Percentiles rank a stretch among this genome's conserved stretches.
phyloP scores from a whole-genome alignment of 2,113 vertebrate species.

The Ctenomys sociabilis region DNA sequence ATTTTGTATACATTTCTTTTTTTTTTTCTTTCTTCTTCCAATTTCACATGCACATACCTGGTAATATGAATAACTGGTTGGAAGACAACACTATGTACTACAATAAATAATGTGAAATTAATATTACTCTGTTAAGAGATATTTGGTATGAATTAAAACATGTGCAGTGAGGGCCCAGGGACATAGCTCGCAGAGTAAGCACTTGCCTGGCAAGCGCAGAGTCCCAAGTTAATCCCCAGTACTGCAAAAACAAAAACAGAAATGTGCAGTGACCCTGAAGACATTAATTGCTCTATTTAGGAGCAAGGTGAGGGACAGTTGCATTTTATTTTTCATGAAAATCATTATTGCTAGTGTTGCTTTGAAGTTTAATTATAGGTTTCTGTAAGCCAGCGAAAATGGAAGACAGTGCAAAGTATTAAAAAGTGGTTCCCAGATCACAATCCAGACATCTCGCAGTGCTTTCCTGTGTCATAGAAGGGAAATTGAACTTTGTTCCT shows the following conservation, averaged over 20 bases:
- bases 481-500: constrained; percentile 2
- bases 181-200: too few relatives aligned
- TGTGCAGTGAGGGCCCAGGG: too few relatives aligned
- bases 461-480: not conserved
- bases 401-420: not conserved
- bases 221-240: too few relatives aligned
- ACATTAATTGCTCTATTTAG: not conserved
- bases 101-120: too few relatives aligned
- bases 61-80: too few relatives aligned
- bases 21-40: too few relatives aligned
- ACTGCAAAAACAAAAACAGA: not conserved
- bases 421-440: not conserved
- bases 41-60: too few relatives aligned
- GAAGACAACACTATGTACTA: too few relatives aligned
- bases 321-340: not conserved
- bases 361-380: not conserved
- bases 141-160: too few relatives aligned
- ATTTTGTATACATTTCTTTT: too few relatives aligned
- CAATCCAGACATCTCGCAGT: not conserved
- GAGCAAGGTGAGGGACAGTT: not conserved
- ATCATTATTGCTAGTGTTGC: not conserved
- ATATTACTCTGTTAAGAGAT: too few relatives aligned
- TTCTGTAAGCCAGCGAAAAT: not conserved
- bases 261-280: not conserved
- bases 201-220: too few relatives aligned